Evolutionary conservation across 1,140 invertebrate species (phyloP).

Genomic region (Formica exsecta): DNA sequence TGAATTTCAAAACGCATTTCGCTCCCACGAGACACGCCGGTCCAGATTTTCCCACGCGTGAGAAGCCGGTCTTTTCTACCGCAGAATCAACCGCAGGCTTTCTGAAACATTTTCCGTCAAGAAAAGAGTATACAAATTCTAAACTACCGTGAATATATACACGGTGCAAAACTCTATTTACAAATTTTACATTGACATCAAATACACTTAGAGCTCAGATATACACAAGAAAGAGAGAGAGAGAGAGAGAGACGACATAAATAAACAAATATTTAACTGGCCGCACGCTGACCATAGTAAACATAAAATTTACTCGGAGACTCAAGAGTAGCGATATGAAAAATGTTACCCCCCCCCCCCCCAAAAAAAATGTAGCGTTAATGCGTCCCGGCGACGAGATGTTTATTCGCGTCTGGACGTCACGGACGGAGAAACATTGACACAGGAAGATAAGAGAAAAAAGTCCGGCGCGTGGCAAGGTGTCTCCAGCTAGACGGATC

Average conservation of each 20-base stretch:
- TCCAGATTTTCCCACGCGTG: conserved; percentile 42
- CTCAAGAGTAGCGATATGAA: conserved; percentile 4
- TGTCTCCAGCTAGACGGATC: conserved; percentile 49
- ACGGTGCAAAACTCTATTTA: neutral
- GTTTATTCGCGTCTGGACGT: conserved; percentile 72
- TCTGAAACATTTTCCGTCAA: conserved; percentile 3
- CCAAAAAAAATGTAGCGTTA: conserved; percentile 44
- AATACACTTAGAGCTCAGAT: conserved; percentile 41
- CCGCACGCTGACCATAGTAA: conserved; percentile 24
- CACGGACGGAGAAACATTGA: conserved; percentile 64
- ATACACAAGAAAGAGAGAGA: neutral
- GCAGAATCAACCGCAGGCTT: conserved; percentile 6
- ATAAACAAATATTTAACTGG: conserved; percentile 52
- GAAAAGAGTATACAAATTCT: conserved; percentile 37
- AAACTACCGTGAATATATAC: conserved; percentile 8
- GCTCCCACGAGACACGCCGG: neutral
- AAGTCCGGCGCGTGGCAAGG: conserved; percentile 73
- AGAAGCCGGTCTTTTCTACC: conserved; percentile 18
- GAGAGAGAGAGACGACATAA: neutral
- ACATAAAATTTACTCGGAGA: conserved; percentile 1
- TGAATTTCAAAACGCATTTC: conserved; percentile 26
- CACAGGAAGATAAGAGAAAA: conserved; percentile 66
- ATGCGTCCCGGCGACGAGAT: conserved; percentile 63
- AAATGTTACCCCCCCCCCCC: neutral
- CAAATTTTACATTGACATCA: conserved; percentile 19